Percentiles rank a stretch among this genome's conserved stretches.
Conservation (phyloP, 2,797 vertebrate genomes). For the Austrolebias charrua region DNA sequence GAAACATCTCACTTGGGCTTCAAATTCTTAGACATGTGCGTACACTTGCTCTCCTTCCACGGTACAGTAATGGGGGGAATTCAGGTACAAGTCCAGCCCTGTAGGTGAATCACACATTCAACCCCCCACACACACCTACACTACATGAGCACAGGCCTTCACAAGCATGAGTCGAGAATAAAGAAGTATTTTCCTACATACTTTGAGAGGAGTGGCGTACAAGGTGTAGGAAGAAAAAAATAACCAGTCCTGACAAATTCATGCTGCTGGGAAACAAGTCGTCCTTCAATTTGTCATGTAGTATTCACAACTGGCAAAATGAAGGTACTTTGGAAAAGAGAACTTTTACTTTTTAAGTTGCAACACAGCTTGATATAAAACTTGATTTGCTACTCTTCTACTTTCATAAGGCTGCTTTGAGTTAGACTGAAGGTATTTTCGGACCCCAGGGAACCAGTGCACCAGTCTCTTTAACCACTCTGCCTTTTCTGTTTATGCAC, state of each 20-base stretch:
- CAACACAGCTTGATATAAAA: too few relatives aligned
- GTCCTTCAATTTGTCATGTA: background rate
- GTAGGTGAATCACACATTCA: slow-evolving; percentile 33
- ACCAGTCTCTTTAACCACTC: too few relatives aligned
- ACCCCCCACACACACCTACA: slow-evolving; percentile 7
- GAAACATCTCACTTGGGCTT: slow-evolving; percentile 10
- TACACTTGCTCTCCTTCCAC: slow-evolving; percentile 10
- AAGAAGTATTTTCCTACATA: background rate
- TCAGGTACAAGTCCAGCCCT: slow-evolving; percentile 51
- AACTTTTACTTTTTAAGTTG: too few relatives aligned
- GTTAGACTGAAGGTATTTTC: too few relatives aligned
- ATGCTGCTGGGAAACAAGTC: background rate
- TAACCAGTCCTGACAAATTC: too few relatives aligned
- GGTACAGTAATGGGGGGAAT: slow-evolving; percentile 44
- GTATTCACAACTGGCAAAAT: too few relatives aligned
- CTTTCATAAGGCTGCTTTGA: too few relatives aligned
- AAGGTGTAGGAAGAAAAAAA: background rate
- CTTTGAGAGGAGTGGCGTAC: background rate
- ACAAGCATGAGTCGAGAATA: slow-evolving; percentile 31
- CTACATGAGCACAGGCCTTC: slow-evolving; percentile 24
- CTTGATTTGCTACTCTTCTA: too few relatives aligned
- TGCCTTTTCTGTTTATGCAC: too few relatives aligned
- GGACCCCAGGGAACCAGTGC: too few relatives aligned
- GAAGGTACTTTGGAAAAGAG: too few relatives aligned
- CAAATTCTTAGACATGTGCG: slow-evolving; percentile 12